phyloP scores from a whole-genome alignment of 2,797 vertebrate genomes.

The Phataginus tetradactyla region DNA sequence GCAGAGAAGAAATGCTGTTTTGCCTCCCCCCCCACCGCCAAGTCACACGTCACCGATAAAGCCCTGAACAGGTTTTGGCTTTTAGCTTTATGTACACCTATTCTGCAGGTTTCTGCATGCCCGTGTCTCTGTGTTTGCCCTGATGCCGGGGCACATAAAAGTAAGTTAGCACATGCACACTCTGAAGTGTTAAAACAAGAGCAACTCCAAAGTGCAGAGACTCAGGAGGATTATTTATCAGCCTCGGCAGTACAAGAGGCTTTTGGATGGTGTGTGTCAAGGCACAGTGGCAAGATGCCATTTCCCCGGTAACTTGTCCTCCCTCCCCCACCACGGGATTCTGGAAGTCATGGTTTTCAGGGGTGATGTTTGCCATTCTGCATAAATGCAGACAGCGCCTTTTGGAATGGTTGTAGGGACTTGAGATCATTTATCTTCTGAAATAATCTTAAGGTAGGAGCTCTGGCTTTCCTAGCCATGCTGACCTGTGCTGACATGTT shows the following conservation, averaged over 20 bases:
- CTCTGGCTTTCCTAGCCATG: neutral
- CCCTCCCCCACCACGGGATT: neutral
- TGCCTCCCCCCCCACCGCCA: neutral
- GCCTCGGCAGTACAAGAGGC: conserved; percentile 52
- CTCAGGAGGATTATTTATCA: neutral
- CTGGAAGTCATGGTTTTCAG: neutral
- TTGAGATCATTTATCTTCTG: neutral
- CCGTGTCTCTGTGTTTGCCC: neutral
- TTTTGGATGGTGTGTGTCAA: neutral
- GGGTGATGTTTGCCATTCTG: neutral
- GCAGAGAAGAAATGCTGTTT: neutral
- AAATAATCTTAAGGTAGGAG: neutral
- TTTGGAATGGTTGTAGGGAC: neutral
- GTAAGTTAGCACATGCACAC: conserved; percentile 13
- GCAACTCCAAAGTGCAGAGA: neutral
- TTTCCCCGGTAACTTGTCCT: fast-evolving
- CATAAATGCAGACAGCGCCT: neutral
- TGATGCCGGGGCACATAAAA: neutral
- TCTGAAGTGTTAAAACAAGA: conserved; percentile 52
- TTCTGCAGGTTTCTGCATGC: neutral
- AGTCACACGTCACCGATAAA: fast-evolving
- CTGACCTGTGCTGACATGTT: conserved; percentile 29
- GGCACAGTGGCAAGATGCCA: conserved; percentile 30
- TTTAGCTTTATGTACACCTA: neutral
- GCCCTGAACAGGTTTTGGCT: neutral